Conservation (phyloP, 2,797 vertebrate genomes). For the Coluber constrictor region DNA sequence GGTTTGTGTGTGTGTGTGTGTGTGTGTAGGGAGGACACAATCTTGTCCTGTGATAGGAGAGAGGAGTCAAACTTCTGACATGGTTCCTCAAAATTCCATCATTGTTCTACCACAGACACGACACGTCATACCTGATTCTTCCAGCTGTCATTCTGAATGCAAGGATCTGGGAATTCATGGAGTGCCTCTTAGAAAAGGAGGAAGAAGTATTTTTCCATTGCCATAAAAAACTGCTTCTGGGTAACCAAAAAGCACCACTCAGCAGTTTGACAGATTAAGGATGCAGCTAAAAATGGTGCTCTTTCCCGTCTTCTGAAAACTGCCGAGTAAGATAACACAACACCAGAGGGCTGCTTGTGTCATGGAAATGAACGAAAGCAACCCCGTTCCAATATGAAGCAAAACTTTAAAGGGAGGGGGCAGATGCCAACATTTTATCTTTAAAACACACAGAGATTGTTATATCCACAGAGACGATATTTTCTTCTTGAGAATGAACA, state of each 20-base stretch:
- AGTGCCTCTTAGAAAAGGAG: background rate
- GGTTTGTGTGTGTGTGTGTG: background rate
- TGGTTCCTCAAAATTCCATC: background rate
- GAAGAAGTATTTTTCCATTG: background rate
- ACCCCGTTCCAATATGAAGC: background rate
- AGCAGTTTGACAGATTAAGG: conserved; percentile 29
- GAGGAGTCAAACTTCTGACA: background rate
- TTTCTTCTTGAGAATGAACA: background rate
- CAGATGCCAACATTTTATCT: background rate
- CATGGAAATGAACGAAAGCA: background rate
- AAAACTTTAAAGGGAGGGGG: background rate
- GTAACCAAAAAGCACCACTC: background rate
- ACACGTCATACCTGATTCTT: background rate
- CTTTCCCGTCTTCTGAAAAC: background rate
- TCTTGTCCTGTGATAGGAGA: background rate
- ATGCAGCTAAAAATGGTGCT: background rate
- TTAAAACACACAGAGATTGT: background rate
- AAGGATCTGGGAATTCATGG: background rate
- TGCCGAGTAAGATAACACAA: background rate
- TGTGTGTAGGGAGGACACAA: background rate
- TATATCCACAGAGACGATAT: background rate
- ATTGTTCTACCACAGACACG: background rate
- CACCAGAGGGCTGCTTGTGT: background rate
- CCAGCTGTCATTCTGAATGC: background rate
- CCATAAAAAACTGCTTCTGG: conserved; percentile 7